Conservation (phyloP, 2,113 vertebrate genomes). For the Myodes glareolus region DNA sequence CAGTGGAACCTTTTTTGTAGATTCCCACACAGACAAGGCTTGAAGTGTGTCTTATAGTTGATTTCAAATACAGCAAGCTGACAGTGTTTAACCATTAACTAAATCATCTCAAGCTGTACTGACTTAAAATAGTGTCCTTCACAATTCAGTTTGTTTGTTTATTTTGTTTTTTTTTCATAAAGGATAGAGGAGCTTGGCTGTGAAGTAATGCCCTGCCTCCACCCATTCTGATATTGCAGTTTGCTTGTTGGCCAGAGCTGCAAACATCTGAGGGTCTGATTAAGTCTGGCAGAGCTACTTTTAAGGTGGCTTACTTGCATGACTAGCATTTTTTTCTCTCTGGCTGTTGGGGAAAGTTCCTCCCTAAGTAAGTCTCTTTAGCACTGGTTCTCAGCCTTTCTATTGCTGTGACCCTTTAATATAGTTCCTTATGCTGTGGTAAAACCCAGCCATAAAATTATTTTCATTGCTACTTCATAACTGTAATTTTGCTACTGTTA, state of each 20-base stretch:
- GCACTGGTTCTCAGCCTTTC: neutral
- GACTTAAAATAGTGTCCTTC: neutral
- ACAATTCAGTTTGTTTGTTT: neutral
- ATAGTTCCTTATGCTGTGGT: neutral
- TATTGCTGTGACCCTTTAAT: neutral
- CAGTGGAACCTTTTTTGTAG: too few species aligned
- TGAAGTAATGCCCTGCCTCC: neutral
- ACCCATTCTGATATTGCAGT: neutral
- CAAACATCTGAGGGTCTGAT: neutral
- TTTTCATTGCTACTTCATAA: neutral
- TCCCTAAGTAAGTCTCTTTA: neutral
- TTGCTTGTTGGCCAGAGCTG: neutral
- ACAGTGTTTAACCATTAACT: neutral
- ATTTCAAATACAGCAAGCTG: neutral
- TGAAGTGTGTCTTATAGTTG: neutral
- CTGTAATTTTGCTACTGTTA: neutral
- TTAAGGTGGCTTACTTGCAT: neutral
- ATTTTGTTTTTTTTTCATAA: neutral
- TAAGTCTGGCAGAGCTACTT: neutral
- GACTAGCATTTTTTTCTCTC: constrained; percentile 1
- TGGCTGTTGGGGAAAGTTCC: neutral
- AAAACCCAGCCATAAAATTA: neutral
- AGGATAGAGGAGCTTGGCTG: neutral
- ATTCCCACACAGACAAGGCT: neutral
- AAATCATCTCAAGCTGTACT: constrained; percentile 12